Percentiles rank a stretch among this genome's conserved stretches.
Evolutionary conservation across 2,113 vertebrate genomes (phyloP).

Genomic region (Chaenocephalus aceratus): DNA sequence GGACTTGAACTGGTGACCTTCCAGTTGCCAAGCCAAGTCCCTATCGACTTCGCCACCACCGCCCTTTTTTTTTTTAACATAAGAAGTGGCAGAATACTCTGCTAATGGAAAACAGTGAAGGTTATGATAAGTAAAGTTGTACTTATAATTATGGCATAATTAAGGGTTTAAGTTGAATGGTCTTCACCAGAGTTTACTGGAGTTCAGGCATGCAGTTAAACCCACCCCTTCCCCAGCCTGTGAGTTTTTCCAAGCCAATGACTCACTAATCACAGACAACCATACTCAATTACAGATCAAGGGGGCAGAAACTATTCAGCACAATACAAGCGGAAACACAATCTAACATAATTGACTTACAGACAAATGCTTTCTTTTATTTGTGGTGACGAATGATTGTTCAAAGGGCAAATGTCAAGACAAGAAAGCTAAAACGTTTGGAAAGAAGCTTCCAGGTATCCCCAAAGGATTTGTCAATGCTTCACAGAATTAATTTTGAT

Average conservation of each 20-base stretch:
- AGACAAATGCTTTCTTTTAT: conserved; percentile 8
- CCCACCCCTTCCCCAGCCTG: not conserved
- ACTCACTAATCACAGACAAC: conserved; percentile 59
- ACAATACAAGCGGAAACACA: conserved; percentile 24
- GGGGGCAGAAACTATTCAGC: conserved; percentile 21
- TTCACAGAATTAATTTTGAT: not conserved
- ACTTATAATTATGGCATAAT: conserved; percentile 25
- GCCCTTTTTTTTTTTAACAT: too few relatives aligned
- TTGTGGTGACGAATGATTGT: conserved; percentile 19
- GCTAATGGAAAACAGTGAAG: conserved; percentile 15
- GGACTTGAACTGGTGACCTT: too few relatives aligned
- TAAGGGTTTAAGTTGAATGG: conserved; percentile 18
- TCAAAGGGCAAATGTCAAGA: conserved; percentile 38
- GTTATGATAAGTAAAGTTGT: not conserved
- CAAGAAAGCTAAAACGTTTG: not conserved
- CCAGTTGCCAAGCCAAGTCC: too few relatives aligned
- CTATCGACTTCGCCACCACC: too few relatives aligned
- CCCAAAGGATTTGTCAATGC: not conserved
- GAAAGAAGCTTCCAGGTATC: not conserved
- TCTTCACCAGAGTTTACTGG: conserved; percentile 21
- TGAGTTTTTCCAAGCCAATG: conserved; percentile 46
- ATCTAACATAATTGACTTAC: conserved; percentile 14
- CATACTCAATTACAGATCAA: conserved; percentile 38
- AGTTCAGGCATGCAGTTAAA: too few relatives aligned
- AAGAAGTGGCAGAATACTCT: not conserved